phyloP scores from a whole-genome alignment of 2,113 vertebrate species.

The Tenrec ecaudatus region DNA sequence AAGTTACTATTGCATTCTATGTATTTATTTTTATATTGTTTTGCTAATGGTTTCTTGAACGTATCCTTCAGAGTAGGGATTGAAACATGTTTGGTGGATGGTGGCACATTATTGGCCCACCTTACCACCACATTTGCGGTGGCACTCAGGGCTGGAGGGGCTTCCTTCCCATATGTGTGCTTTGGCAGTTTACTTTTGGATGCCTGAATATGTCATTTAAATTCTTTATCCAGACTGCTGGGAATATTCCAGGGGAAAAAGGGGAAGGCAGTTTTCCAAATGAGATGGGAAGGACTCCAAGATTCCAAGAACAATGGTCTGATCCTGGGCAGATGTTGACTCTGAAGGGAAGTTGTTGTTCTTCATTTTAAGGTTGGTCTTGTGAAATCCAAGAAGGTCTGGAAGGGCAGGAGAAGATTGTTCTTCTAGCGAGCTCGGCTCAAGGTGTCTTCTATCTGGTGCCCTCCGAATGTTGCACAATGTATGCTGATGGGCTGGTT shows the following conservation, averaged over 20 bases:
- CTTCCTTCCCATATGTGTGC: neutral
- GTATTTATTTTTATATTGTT: no score
- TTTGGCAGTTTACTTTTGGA: constrained; percentile 28
- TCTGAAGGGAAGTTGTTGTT: constrained; percentile 57
- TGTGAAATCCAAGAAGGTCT: constrained; percentile 44
- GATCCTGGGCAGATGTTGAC: constrained; percentile 29
- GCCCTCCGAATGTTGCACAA: neutral
- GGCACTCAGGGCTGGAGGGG: neutral
- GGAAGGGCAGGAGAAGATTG: constrained; percentile 26
- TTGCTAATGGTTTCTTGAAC: no score
- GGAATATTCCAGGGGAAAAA: constrained; percentile 12
- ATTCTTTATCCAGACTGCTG: constrained; percentile 7
- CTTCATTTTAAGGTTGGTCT: constrained; percentile 66
- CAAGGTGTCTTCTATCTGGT: neutral
- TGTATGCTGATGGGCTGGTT: constrained; percentile 29
- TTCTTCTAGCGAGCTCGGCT: constrained; percentile 21
- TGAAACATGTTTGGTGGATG: no score
- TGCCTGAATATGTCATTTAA: constrained; percentile 31
- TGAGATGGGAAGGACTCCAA: constrained; percentile 45
- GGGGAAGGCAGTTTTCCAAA: constrained; percentile 16
- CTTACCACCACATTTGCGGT: neutral
- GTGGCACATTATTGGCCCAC: neutral
- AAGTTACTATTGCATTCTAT: no score
- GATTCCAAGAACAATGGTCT: constrained; percentile 57
- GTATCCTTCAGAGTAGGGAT: no score